Base-by-base conservation (phyloP, 2,113 vertebrate species). In the Danio rerio region DNA sequence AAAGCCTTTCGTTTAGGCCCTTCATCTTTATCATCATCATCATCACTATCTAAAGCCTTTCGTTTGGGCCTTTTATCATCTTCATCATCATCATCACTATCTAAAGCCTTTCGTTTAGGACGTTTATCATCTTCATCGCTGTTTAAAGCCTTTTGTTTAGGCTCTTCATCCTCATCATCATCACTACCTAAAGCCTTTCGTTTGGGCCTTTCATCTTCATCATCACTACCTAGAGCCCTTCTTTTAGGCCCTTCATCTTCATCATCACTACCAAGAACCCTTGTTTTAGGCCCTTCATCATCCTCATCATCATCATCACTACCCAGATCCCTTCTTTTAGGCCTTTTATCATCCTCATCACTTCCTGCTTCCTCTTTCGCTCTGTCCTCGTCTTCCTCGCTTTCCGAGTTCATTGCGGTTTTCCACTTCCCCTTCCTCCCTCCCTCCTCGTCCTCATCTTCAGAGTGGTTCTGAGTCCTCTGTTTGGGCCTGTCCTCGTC, bases 91-190 rank as follows among this genome's bases (percentile, higher is more conserved):
- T 52, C 49, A 52, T 52, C 49, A 52, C 31, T 31, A 31, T 31
- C 31, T 31, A 31, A 31, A 31, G 31, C 31, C 31, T 31, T 31
- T 31, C 31, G 31, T 31, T 31, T 31, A 3, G 31, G 31, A 2
- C 31, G 1, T 31, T 16, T 16, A 0, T 95, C 94, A 2, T 97
- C 96, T 6, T 96, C 95, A 4, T 94, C 96, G 80, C 95, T 93
- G 0, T 92, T 88, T 81, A 92, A 81, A 79, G 92, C 88, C 16
- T 71, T 85, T 65, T 86, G 92, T 84, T 89, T 91, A 6, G 88
- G 91, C 68, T 83, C 88, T 18, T 95, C 93, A 0, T 94, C 92
- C 81, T 96, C 81, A 69, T 92, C 93, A 2, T 31, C 31, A 31
- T 52, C 49, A 52, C 91, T 94, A 81, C 90, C 91, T 52, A 78